phyloP scores from a whole-genome alignment of 1,140 invertebrate genomes.

The Chionoecetes opilio region DNA sequence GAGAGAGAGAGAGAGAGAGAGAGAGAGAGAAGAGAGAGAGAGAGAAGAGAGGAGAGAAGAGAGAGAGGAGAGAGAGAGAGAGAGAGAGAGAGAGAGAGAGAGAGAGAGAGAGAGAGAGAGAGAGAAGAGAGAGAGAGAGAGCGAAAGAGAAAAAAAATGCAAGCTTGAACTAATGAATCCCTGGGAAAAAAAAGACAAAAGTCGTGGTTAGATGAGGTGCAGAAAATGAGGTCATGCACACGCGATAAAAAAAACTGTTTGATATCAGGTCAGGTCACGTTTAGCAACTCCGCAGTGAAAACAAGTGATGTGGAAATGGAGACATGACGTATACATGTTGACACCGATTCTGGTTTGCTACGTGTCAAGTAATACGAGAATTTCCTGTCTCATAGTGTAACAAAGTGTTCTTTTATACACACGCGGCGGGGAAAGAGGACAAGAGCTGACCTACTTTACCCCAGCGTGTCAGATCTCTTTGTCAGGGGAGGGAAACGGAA shows the following conservation, averaged over 20 bases:
- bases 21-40: too few species aligned
- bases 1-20: conserved; percentile 5
- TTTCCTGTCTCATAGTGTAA: not conserved
- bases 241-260: not conserved
- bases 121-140: too few species aligned
- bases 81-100: not conserved
- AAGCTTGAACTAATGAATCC: not conserved
- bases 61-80: not conserved
- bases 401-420: not conserved
- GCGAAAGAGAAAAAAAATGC: too few species aligned
- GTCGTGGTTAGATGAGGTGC: not conserved
- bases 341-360: not conserved
- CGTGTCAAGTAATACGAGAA: too few species aligned
- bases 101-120: not conserved
- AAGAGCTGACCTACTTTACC: conserved; percentile 1
- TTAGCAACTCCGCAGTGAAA: not conserved
- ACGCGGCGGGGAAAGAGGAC: not conserved
- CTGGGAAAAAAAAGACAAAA: not conserved
- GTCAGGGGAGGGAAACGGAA: not conserved
- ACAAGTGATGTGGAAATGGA: not conserved
- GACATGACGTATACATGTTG: not conserved
- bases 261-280: not conserved
- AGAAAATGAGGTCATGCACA: not conserved
- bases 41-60: too few species aligned
- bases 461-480: not conserved